phyloP scores from a whole-genome alignment of 2,888 invertebrate genomes.

The Cancer borealis region DNA sequence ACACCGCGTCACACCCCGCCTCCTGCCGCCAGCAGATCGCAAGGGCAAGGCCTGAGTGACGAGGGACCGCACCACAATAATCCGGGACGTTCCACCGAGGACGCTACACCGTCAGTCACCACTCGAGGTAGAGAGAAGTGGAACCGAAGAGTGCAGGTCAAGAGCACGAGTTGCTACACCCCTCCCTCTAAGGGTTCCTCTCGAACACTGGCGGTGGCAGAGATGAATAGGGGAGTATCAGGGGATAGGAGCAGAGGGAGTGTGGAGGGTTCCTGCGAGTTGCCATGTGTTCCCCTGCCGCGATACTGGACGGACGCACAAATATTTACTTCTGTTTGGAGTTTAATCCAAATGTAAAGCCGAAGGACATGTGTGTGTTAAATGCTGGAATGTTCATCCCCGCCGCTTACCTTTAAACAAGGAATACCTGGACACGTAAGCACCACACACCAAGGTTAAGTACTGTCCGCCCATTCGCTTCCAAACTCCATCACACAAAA shows the following conservation, averaged over 20 bases:
- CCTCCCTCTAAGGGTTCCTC: neutral
- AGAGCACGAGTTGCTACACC: neutral
- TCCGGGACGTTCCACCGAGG: neutral
- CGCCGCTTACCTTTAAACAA: neutral
- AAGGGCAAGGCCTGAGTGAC: neutral
- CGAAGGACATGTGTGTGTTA: neutral
- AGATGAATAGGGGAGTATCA: neutral
- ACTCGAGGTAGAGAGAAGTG: neutral
- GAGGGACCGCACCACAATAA: neutral
- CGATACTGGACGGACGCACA: neutral
- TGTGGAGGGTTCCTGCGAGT: neutral
- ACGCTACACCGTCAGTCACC: constrained; percentile 16
- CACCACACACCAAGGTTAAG: neutral
- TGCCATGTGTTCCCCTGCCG: neutral
- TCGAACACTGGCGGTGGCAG: neutral
- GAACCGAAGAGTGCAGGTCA: neutral
- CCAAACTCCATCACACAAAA: neutral
- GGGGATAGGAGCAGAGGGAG: neutral
- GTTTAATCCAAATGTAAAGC: neutral
- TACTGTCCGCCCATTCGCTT: neutral
- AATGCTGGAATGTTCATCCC: neutral
- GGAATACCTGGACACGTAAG: neutral
- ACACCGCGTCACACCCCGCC: constrained; percentile 30
- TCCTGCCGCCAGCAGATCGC: constrained; percentile 9
- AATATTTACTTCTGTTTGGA: neutral